Percentiles rank a stretch among this genome's conserved stretches.
These are phyloP conservation scores for Drosophila mojavensis DNA, from an alignment of 1,140 invertebrate species.

Conservation along the genomic window DNA sequence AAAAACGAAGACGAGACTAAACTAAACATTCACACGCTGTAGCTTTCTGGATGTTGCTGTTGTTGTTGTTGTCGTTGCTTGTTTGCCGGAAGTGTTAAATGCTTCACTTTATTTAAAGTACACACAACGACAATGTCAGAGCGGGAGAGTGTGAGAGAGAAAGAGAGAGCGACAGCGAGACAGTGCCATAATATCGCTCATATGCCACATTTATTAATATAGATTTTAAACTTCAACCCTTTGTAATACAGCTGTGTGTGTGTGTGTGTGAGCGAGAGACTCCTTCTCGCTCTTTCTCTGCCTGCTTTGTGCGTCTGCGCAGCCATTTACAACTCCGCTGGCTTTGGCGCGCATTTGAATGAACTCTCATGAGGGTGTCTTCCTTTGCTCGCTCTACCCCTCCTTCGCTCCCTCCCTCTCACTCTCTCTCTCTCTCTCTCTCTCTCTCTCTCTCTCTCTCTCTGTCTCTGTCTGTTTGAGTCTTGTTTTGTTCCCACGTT, in stretches of 20 bases:
- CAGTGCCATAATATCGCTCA: slow-evolving; percentile 65
- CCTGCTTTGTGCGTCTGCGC: slow-evolving; percentile 13
- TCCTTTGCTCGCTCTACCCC: slow-evolving; percentile 21
- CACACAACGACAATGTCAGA: slow-evolving; percentile 38
- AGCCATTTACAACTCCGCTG: slow-evolving; percentile 39
- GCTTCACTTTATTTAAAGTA: slow-evolving; percentile 80
- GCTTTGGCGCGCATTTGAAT: slow-evolving; percentile 72
- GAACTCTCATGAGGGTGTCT: slow-evolving; percentile 61
- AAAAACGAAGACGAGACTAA: slow-evolving; percentile 27
- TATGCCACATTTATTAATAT: slow-evolving; percentile 78
- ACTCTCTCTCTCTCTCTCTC: neutral
- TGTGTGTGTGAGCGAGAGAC: neutral
- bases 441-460: slow-evolving; percentile 1
- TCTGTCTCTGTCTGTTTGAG: neutral
- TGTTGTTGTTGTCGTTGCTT: slow-evolving; percentile 42
- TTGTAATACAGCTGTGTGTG: slow-evolving; percentile 3
- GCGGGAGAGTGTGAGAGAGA: neutral
- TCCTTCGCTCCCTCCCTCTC: slow-evolving; percentile 2
- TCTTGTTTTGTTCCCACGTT: slow-evolving; percentile 21
- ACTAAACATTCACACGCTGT: slow-evolving; percentile 76
- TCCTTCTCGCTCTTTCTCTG: neutral
- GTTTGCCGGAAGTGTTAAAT: slow-evolving; percentile 81
- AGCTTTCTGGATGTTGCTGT: slow-evolving; percentile 29
- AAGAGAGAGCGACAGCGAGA: slow-evolving; percentile 7
- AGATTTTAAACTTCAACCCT: slow-evolving; percentile 69